A percentile compares a stretch with the other conserved stretches of the same genome.
These are phyloP conservation scores for Marronus borbonicus DNA, from an alignment of 2,888 invertebrate species.

Conservation along the genomic window DNA sequence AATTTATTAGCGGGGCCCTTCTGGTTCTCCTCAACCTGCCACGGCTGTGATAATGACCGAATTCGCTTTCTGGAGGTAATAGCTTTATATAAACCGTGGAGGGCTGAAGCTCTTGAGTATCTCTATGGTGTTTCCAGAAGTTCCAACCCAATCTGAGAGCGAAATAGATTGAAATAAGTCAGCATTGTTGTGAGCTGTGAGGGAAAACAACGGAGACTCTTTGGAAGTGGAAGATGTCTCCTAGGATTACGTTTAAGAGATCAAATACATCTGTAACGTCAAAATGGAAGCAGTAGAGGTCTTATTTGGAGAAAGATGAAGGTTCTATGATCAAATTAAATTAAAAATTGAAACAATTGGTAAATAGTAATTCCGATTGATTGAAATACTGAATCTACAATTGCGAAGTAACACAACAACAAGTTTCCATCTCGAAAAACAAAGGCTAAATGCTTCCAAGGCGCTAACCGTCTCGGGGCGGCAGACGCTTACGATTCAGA, in stretches of 20 bases:
- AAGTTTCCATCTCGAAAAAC: too few species aligned
- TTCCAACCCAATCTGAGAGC: not conserved
- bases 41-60: constrained; percentile 22
- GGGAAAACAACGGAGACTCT: not conserved
- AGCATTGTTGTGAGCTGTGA: not conserved
- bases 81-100: constrained; percentile 35
- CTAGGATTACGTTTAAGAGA: not conserved
- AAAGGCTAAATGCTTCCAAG: not conserved
- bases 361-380: too few species aligned
- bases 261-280: not conserved
- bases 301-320: too few species aligned
- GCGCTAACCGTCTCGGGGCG: not conserved
- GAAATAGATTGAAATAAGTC: not conserved
- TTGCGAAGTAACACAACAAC: too few species aligned
- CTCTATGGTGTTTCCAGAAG: not conserved
- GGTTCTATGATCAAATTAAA: too few species aligned
- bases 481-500: not conserved
- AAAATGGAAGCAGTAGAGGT: not conserved
- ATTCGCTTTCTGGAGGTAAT: constrained; percentile 29
- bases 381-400: too few species aligned
- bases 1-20: constrained; percentile 25
- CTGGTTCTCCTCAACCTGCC: constrained; percentile 11
- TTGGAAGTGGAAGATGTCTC: not conserved
- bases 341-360: too few species aligned
- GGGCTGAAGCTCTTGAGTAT: constrained; percentile 8